Evolutionary conservation across 2,113 vertebrate species (phyloP).

Genomic region (Ictalurus furcatus): DNA sequence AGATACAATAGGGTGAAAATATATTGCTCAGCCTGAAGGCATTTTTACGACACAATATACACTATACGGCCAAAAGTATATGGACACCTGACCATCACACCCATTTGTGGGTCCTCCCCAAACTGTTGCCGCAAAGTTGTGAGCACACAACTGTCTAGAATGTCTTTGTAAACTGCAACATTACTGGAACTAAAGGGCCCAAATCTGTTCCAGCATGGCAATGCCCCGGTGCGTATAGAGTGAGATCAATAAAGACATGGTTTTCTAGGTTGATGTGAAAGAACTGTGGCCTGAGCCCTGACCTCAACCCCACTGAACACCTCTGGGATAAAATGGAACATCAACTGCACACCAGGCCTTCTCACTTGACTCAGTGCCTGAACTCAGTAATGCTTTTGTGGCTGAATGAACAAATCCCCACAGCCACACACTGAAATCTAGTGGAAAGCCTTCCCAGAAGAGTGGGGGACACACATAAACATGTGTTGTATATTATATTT

Average conservation of each 20-base stretch:
- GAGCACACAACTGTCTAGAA: conserved; percentile 2
- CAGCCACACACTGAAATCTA: background rate
- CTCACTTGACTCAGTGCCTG: background rate
- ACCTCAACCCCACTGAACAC: background rate
- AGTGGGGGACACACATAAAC: background rate
- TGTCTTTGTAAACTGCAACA: background rate
- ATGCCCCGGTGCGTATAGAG: background rate
- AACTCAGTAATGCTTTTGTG: no score
- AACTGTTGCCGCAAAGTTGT: background rate
- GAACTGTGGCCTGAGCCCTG: background rate
- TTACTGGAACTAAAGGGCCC: background rate
- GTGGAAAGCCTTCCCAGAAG: background rate
- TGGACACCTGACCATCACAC: background rate
- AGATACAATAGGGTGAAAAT: background rate
- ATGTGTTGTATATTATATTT: background rate
- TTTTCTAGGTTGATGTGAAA: background rate
- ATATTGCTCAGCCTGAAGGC: background rate
- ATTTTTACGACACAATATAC: background rate
- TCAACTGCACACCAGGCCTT: background rate
- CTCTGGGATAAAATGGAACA: background rate
- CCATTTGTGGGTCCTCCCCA: background rate
- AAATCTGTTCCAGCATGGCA: background rate
- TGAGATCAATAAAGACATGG: background rate
- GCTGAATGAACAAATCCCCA: no score
- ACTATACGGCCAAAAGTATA: background rate